Percentiles rank a stretch among this genome's conserved stretches.
These are phyloP conservation scores for Alviniconcha strummeri DNA, from an alignment of 2,888 invertebrate species.

Conservation along the genomic window DNA sequence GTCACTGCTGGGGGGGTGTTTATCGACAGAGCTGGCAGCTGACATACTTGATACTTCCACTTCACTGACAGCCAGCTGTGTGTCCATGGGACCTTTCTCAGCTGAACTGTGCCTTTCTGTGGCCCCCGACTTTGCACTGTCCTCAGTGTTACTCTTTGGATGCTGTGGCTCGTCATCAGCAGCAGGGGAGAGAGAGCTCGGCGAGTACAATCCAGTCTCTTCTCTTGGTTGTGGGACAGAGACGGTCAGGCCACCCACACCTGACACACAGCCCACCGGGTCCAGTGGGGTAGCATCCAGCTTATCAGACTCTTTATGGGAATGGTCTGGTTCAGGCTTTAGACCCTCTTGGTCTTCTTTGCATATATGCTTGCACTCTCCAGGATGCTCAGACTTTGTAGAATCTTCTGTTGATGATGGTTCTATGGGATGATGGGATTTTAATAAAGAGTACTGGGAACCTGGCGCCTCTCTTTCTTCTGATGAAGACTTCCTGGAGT, in stretches of 20 bases:
- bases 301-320: no score
- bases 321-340: no score
- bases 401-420: no score
- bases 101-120: background rate
- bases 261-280: background rate
- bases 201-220: conserved; percentile 25
- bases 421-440: no score
- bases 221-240: background rate
- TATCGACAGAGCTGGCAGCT: background rate
- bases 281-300: no score
- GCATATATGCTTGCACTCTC: no score
- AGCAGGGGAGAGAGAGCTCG: conserved; percentile 21
- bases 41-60: background rate
- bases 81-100: background rate
- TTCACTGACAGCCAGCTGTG: background rate
- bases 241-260: background rate
- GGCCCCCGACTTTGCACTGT: background rate
- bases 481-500: background rate
- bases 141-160: background rate
- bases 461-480: conserved; percentile 18
- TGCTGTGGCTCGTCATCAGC: background rate
- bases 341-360: no score
- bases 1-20: background rate
- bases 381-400: no score
- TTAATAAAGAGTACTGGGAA: no score